Conservation (phyloP, 2,888 invertebrate genomes). For the Cataglyphis livida region DNA sequence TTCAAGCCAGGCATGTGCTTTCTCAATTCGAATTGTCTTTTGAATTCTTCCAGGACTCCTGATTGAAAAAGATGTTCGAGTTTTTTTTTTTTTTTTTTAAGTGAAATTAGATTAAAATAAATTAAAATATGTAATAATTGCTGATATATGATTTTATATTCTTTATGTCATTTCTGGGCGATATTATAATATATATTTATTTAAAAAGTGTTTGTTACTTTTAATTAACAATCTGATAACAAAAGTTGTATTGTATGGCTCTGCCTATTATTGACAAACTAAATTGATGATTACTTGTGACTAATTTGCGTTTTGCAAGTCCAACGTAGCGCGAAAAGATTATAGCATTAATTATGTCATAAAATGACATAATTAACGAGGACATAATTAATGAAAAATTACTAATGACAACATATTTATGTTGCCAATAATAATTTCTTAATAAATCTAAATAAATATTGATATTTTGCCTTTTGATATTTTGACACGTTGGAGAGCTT, state of each 20-base stretch:
- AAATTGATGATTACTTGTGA: background rate
- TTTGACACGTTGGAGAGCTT: slow-evolving; percentile 93
- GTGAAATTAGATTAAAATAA: background rate
- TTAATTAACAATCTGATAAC: background rate
- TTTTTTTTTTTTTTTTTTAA: background rate
- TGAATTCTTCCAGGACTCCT: slow-evolving; percentile 83
- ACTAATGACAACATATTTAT: background rate
- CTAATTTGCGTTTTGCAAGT: background rate
- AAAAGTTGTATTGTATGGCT: background rate
- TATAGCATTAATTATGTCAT: too few relatives aligned
- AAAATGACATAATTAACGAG: background rate
- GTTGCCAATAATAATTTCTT: background rate
- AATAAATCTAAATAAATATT: background rate
- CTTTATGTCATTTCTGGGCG: background rate
- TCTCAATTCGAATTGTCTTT: slow-evolving; percentile 81
- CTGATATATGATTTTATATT: background rate
- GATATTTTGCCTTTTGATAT: slow-evolving; percentile 81
- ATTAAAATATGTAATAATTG: background rate
- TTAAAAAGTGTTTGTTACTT: background rate
- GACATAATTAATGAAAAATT: background rate
- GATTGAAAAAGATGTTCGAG: slow-evolving; percentile 2
- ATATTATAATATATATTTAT: background rate
- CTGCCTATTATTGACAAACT: background rate
- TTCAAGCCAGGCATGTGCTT: slow-evolving; percentile 80
- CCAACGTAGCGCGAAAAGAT: background rate